A percentile compares a stretch with the other conserved stretches of the same genome.
Conservation (phyloP, 2,113 vertebrate genomes). For the Myxocyprinus asiaticus region DNA sequence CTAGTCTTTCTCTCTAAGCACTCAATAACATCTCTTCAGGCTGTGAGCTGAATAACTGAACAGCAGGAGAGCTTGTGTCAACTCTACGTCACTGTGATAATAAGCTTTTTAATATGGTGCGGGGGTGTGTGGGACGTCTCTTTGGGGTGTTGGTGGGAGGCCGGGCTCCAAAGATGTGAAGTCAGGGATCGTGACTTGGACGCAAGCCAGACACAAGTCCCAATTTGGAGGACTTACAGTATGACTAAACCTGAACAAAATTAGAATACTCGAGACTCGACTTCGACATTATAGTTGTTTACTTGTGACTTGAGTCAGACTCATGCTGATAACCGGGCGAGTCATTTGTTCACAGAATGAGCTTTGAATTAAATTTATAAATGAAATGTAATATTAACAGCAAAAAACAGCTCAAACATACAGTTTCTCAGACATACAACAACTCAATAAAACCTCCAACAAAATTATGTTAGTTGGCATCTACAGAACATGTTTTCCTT, state of each 20-base stretch:
- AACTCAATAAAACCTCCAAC: no score
- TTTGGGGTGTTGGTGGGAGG: background rate
- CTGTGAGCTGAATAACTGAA: conserved; percentile 46
- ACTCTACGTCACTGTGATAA: background rate
- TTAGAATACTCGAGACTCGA: background rate
- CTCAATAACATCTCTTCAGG: conserved; percentile 49
- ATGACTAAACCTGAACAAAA: background rate
- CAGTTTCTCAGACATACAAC: no score
- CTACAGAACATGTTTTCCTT: no score
- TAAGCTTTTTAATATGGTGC: background rate
- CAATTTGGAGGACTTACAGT: background rate
- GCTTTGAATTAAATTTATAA: background rate
- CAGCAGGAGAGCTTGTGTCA: conserved; percentile 34
- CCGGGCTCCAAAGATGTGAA: background rate
- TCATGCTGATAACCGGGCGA: background rate
- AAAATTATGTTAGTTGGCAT: no score
- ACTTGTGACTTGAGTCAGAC: background rate
- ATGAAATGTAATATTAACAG: no score
- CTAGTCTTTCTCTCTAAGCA: conserved; percentile 30
- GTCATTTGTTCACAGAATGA: background rate
- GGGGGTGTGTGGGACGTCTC: conserved; percentile 2
- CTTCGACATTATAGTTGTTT: background rate
- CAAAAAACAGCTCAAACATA: no score
- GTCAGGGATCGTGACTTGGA: conserved; percentile 18
- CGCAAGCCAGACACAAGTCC: background rate